These are phyloP conservation scores for Epizoanthus rinbou DNA, from an alignment of 92 coral and sea anemone species.

Conservation along the genomic window DNA sequence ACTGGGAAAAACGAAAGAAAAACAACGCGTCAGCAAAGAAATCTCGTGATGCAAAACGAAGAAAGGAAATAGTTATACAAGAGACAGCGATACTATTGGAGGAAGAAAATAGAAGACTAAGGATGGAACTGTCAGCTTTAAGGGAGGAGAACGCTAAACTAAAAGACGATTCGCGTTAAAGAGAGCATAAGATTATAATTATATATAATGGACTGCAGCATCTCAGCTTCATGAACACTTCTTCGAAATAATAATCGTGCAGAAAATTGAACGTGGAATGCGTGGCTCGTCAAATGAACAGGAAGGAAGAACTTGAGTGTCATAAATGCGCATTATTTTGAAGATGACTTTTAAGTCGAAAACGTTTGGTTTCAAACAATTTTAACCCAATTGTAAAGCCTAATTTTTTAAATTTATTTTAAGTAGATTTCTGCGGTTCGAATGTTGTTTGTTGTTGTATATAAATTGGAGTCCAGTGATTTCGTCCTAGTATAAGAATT, in stretches of 20 bases:
- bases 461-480: no score
- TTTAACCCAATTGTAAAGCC: no score
- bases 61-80: slow-evolving; percentile 26
- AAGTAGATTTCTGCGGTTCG: slow-evolving; percentile 11
- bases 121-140: slow-evolving; percentile 31
- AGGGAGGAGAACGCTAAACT: slow-evolving; percentile 29
- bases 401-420: no score
- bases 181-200: not conserved
- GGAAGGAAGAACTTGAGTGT: not conserved
- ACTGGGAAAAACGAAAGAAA: slow-evolving; percentile 41
- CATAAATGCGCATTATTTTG: slow-evolving; percentile 12
- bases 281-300: not conserved
- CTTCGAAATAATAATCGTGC: not conserved
- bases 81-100: slow-evolving; percentile 25
- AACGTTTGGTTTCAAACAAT: no score
- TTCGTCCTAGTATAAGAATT: no score
- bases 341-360: no score
- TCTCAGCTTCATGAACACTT: not conserved
- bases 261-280: no score
- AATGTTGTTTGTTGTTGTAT: not conserved
- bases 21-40: slow-evolving; percentile 39
- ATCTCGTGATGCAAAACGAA: slow-evolving; percentile 42
- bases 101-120: slow-evolving; percentile 32
- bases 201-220: not conserved
- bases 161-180: slow-evolving; percentile 21